Conservation (phyloP, 2,888 invertebrate genomes). For the Acrobasis suavella region DNA sequence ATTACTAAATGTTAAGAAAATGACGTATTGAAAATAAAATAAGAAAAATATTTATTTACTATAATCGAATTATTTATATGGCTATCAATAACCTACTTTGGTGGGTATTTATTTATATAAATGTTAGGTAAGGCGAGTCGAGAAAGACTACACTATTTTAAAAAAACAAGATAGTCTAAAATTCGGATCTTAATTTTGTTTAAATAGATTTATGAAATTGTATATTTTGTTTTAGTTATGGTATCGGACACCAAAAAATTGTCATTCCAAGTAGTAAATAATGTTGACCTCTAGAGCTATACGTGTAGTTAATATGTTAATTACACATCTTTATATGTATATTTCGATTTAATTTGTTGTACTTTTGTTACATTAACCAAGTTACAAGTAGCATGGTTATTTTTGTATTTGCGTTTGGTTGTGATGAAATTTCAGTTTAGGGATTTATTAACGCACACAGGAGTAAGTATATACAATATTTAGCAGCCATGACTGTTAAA, state of each 20-base stretch:
- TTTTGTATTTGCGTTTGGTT: constrained; percentile 8
- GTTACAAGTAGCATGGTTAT: neutral
- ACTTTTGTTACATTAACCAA: too few relatives aligned
- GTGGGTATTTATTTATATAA: too few relatives aligned
- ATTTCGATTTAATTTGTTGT: too few relatives aligned
- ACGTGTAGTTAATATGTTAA: too few relatives aligned
- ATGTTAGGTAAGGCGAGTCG: neutral
- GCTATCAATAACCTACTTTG: too few relatives aligned
- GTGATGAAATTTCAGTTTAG: neutral
- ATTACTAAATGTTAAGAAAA: too few relatives aligned
- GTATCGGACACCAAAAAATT: neutral
- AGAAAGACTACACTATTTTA: neutral
- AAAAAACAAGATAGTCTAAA: neutral
- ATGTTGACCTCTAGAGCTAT: neutral
- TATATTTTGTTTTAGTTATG: neutral
- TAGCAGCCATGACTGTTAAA: neutral
- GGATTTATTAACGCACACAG: neutral
- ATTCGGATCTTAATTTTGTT: neutral
- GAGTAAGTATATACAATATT: neutral
- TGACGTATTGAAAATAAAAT: too few relatives aligned
- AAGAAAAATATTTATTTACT: too few relatives aligned
- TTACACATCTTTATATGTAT: too few relatives aligned
- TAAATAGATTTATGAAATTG: neutral
- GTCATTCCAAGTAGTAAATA: neutral
- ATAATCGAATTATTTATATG: too few relatives aligned